A percentile compares a stretch with the other conserved stretches of the same genome.
Conservation (phyloP, 2,797 vertebrate genomes). For the Microctenopoma lineatum region DNA sequence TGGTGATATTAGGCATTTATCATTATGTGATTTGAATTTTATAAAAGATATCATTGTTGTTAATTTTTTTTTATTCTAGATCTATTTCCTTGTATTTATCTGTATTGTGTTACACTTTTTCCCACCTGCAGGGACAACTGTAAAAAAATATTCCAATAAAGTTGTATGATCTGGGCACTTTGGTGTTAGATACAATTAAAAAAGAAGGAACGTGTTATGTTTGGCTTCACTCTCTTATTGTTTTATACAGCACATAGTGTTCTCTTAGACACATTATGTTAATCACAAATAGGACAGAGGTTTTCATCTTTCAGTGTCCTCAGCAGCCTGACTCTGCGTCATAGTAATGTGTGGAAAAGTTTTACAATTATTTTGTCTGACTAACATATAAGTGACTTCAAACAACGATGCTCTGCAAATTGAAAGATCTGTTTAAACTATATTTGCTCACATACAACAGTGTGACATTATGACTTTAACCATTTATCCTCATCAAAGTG, state of each 20-base stretch:
- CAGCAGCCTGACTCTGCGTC: background rate
- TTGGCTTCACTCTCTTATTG: background rate
- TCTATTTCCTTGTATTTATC: too few relatives aligned
- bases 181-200: too few relatives aligned
- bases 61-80: too few relatives aligned
- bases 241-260: background rate
- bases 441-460: background rate
- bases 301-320: too few relatives aligned
- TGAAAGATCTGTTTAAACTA: slow-evolving; percentile 4
- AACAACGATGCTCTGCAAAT: background rate
- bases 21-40: too few relatives aligned
- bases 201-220: too few relatives aligned
- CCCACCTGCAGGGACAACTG: too few relatives aligned
- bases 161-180: too few relatives aligned
- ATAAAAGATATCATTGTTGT: too few relatives aligned
- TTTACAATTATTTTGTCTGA: slow-evolving; percentile 7
- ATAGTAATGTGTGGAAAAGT: slow-evolving; percentile 1
- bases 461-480: background rate
- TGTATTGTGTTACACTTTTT: too few relatives aligned
- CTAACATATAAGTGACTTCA: background rate
- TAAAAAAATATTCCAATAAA: too few relatives aligned
- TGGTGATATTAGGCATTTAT: too few relatives aligned
- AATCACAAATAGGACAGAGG: background rate
- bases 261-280: background rate
- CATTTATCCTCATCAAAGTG: background rate